Evolutionary conservation across 2,888 invertebrate genomes (phyloP).

Genomic region (Electrophaes corylata): DNA sequence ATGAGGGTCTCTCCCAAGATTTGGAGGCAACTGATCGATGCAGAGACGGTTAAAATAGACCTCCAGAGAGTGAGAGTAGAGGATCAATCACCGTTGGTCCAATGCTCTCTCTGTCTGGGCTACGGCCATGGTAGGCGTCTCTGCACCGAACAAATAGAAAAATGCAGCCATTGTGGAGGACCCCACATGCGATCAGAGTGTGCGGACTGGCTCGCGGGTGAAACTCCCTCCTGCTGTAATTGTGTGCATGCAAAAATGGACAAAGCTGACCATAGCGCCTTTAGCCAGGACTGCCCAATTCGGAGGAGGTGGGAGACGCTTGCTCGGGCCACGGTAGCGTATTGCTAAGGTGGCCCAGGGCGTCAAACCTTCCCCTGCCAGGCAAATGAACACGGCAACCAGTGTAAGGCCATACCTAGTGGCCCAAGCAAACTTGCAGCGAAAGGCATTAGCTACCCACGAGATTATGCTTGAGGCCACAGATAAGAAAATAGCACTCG

Average conservation of each 20-base stretch:
- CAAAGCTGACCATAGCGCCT: background rate
- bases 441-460: background rate
- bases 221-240: background rate
- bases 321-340: background rate
- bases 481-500: too few relatives aligned
- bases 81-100: background rate
- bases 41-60: background rate
- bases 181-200: constrained; percentile 13
- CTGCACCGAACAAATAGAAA: too few relatives aligned
- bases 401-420: background rate
- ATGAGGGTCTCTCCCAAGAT: constrained; percentile 1
- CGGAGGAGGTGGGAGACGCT: background rate
- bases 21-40: background rate
- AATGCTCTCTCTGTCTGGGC: constrained; percentile 7
- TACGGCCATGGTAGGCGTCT: too few relatives aligned
- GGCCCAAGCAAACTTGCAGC: constrained; percentile 6
- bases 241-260: background rate
- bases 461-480: too few relatives aligned
- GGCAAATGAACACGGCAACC: too few relatives aligned
- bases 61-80: constrained; percentile 1
- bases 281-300: background rate
- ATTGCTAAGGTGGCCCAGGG: background rate
- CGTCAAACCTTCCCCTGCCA: background rate
- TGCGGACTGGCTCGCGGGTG: constrained; percentile 5
- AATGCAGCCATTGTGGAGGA: too few relatives aligned